phyloP scores from a whole-genome alignment of 2,888 invertebrate genomes.

The Parnassius orleans region DNA sequence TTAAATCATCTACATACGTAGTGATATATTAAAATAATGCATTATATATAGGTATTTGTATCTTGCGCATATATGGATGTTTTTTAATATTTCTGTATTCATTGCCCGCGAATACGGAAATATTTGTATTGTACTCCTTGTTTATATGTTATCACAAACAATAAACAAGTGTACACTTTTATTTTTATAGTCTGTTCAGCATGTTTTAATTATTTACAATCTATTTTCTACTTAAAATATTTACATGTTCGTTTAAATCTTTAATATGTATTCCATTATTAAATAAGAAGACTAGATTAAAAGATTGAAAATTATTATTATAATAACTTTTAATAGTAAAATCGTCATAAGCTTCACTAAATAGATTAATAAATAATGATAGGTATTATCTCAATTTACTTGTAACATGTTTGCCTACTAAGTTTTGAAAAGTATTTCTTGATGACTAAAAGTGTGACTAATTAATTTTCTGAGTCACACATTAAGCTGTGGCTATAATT shows the following conservation, averaged over 20 bases:
- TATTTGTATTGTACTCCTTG: constrained; percentile 35
- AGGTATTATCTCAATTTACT: too few species aligned
- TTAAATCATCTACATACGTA: neutral
- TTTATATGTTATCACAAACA: neutral
- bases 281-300: too few species aligned
- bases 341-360: too few species aligned
- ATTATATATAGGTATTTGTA: neutral
- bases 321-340: too few species aligned
- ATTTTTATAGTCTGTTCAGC: constrained; percentile 58
- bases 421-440: too few species aligned
- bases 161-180: constrained; percentile 18
- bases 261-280: neutral
- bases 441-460: too few species aligned
- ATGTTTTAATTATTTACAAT: constrained; percentile 47
- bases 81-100: constrained; percentile 56
- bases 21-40: neutral
- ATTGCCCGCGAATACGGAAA: constrained; percentile 75
- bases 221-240: constrained; percentile 31
- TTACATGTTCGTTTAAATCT: constrained; percentile 33
- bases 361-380: too few species aligned
- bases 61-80: constrained; percentile 7
- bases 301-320: too few species aligned
- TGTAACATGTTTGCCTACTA: too few species aligned
- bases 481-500: too few species aligned
- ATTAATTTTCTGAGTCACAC: too few species aligned